Evolutionary conservation across 2,888 invertebrate genomes (phyloP).

Genomic region (Macrophya alboannulata): DNA sequence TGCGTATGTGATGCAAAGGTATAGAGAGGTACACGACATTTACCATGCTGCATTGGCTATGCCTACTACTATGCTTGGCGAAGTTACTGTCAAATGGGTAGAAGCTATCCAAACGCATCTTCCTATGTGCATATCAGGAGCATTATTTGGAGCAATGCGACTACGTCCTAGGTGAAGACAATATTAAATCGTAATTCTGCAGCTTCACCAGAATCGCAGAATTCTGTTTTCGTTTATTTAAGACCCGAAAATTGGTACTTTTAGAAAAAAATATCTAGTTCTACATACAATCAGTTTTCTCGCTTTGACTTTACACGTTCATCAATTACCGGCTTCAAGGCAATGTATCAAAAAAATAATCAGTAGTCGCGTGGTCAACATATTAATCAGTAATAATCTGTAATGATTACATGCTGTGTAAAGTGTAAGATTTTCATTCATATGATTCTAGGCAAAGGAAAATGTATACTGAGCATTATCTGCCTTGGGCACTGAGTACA

Average conservation of each 20-base stretch:
- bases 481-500: conserved; percentile 94
- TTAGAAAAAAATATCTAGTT: not conserved
- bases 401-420: not conserved
- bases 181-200: conserved; percentile 25
- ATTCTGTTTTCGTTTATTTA: not conserved
- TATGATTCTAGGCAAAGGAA: conserved; percentile 85
- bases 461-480: conserved; percentile 88
- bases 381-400: not conserved
- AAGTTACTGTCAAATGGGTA: conserved; percentile 98
- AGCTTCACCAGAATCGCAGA: not conserved
- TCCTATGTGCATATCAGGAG: conserved; percentile 98
- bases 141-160: conserved; percentile 94
- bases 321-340: not conserved
- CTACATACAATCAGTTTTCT: not conserved
- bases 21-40: conserved; percentile 98
- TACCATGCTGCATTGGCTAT: conserved; percentile 95
- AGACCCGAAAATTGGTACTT: not conserved
- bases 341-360: not conserved
- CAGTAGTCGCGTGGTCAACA: conserved; percentile 11
- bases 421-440: not conserved
- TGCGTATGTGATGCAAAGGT: conserved; percentile 98
- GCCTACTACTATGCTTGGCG: conserved; percentile 96
- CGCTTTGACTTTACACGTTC: not conserved
- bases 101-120: conserved; percentile 97
- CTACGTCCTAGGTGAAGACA: conserved; percentile 88